Evolutionary conservation across 1,140 invertebrate species (phyloP).

Genomic region (Ectropis grisescens): DNA sequence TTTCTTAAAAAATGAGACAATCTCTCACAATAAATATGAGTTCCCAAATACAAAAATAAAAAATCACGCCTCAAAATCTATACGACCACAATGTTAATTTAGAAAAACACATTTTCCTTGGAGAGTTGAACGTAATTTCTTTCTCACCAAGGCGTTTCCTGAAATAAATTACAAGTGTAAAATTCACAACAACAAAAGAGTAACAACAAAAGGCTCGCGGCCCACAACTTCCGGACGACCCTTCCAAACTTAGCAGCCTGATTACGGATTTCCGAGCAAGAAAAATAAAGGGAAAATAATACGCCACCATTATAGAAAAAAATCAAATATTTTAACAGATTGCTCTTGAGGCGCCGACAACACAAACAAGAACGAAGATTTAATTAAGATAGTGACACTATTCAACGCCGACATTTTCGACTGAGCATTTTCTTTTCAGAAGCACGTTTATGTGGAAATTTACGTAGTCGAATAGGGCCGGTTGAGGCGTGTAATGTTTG

Average conservation of each 20-base stretch:
- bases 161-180: conserved; percentile 70
- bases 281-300: conserved; percentile 51
- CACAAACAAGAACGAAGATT: conserved; percentile 8
- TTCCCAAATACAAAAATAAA: too few species aligned
- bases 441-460: conserved; percentile 57
- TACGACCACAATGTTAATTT: conserved; percentile 55
- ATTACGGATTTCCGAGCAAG: conserved; percentile 67
- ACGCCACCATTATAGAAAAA: conserved; percentile 34
- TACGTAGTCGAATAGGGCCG: conserved; percentile 54
- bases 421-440: conserved; percentile 36
- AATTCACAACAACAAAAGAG: conserved; percentile 67
- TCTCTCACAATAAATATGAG: too few species aligned
- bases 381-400: conserved; percentile 1
- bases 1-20: too few species aligned
- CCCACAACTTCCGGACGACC: conserved; percentile 64
- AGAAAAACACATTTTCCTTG: conserved; percentile 64
- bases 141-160: conserved; percentile 64
- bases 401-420: conserved; percentile 33
- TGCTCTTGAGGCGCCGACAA: too few species aligned
- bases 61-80: conserved; percentile 31
- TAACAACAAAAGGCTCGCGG: conserved; percentile 67
- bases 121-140: conserved; percentile 66
- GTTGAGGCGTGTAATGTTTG: conserved; percentile 48
- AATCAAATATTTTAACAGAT: conserved; percentile 38
- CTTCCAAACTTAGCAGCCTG: conserved; percentile 66